Conservation (phyloP, 2,113 vertebrate genomes). For the Anser cygnoides region DNA sequence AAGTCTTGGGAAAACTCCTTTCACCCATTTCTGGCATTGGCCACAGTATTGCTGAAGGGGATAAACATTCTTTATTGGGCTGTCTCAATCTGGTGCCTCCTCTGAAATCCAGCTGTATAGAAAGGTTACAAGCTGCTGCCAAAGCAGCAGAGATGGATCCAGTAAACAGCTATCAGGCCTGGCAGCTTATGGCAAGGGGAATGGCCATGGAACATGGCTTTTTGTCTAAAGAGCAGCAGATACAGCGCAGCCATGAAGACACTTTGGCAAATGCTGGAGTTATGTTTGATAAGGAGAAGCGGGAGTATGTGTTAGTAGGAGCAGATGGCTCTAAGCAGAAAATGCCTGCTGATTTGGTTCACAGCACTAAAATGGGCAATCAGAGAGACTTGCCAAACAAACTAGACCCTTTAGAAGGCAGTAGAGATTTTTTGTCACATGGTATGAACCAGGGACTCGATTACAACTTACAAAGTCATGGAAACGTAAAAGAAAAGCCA, state of each 20-base stretch:
- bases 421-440: constrained; percentile 91
- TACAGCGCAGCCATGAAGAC: constrained; percentile 89
- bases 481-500: constrained; percentile 90
- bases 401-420: constrained; percentile 90
- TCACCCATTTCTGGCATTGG: constrained; percentile 88
- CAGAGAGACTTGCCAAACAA: constrained; percentile 88
- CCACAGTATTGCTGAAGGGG: constrained; percentile 88
- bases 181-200: constrained; percentile 98
- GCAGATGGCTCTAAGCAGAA: constrained; percentile 93
- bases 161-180: constrained; percentile 96
- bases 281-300: constrained; percentile 93
- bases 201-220: constrained; percentile 96
- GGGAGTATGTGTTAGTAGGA: constrained; percentile 90
- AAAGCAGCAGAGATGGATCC: constrained; percentile 99
- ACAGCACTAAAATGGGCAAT: constrained; percentile 87
- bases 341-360: constrained; percentile 89
- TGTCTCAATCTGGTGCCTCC: constrained; percentile 97
- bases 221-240: constrained; percentile 93
- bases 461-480: constrained; percentile 85
- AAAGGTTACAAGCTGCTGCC: constrained; percentile 95
- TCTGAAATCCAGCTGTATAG: constrained; percentile 97
- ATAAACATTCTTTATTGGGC: constrained; percentile 94
- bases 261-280: constrained; percentile 84
- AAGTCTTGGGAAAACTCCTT: constrained; percentile 94
- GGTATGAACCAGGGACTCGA: constrained; percentile 88